Conservation (phyloP, 2,113 vertebrate genomes). For the Gracilinanus agilis region DNA sequence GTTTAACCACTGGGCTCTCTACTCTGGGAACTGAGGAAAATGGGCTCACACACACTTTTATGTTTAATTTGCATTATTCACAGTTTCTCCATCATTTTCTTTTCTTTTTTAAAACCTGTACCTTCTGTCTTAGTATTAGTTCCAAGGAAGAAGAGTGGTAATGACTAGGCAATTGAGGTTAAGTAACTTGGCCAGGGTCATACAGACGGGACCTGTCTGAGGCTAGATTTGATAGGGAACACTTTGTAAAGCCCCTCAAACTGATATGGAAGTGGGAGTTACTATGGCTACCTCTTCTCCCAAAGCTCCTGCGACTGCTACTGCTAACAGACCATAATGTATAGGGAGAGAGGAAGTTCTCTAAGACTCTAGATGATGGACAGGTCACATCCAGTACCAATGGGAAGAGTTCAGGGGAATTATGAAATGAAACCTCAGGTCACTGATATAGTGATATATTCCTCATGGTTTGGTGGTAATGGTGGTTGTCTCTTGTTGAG, state of each 20-base stretch:
- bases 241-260: neutral
- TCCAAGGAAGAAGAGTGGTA: no score
- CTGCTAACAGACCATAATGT: neutral
- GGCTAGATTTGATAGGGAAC: neutral
- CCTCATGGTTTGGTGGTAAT: neutral
- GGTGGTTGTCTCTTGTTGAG: neutral
- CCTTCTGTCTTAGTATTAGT: no score
- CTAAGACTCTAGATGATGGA: neutral
- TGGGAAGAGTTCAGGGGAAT: neutral
- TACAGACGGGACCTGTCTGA: no score
- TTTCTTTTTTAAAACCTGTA: no score
- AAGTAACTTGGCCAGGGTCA: no score
- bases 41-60: neutral
- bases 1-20: neutral
- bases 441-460: neutral
- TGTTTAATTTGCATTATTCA: neutral
- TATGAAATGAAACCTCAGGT: neutral
- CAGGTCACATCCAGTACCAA: neutral
- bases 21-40: neutral
- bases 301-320: neutral
- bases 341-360: neutral
- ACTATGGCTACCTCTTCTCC: neutral
- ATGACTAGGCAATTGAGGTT: no score
- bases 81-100: neutral
- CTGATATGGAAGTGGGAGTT: neutral